phyloP scores from a whole-genome alignment of 2,113 vertebrate species.

The Tringa solitaria region DNA sequence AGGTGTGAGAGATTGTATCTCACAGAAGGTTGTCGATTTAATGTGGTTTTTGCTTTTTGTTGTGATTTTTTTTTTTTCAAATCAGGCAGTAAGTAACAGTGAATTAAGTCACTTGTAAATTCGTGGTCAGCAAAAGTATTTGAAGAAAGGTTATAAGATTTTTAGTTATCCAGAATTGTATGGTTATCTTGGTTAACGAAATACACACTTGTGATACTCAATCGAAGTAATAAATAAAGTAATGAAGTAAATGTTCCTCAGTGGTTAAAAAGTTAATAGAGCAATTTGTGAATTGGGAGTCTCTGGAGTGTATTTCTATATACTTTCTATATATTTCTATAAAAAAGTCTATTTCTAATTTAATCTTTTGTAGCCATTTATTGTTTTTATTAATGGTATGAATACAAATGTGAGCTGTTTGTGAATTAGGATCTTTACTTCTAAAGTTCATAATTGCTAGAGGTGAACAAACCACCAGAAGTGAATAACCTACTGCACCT shows the following conservation, averaged over 20 bases:
- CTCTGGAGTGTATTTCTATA: neutral
- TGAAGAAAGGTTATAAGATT: neutral
- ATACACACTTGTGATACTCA: neutral
- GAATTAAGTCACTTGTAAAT: neutral
- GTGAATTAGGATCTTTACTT: neutral
- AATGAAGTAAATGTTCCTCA: neutral
- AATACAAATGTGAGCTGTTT: neutral
- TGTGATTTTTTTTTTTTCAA: neutral
- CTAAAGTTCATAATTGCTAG: neutral
- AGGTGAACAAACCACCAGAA: neutral
- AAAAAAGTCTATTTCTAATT: neutral
- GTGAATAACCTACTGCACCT: neutral
- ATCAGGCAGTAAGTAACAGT: neutral
- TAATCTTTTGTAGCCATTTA: neutral
- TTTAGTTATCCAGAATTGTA: neutral
- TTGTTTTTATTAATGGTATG: neutral
- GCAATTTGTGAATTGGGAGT: neutral
- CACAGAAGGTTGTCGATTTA: neutral
- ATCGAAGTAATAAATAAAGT: neutral
- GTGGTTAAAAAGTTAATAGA: neutral
- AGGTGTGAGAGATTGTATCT: neutral
- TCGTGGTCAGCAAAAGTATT: neutral
- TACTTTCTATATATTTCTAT: too few species aligned
- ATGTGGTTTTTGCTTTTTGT: neutral
- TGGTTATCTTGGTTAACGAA: neutral